Conservation (phyloP, 2,797 vertebrate species). For the Mus caroli region DNA sequence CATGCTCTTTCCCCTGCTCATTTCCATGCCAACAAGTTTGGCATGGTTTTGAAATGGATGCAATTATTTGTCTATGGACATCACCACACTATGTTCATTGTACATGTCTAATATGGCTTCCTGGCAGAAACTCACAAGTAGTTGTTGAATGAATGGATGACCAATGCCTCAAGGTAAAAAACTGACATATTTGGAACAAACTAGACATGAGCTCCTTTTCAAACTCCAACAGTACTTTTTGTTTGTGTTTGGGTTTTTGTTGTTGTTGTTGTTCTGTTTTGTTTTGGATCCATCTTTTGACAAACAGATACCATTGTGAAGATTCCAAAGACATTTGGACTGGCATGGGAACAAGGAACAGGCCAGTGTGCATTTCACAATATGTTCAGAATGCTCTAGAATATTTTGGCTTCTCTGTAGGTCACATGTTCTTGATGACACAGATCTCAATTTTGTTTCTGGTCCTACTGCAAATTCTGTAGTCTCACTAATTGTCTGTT, state of each 20-base stretch:
- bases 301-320: background rate
- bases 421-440: background rate
- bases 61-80: background rate
- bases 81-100: background rate
- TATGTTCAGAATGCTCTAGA: background rate
- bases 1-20: background rate
- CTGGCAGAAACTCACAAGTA: background rate
- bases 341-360: background rate
- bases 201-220: background rate
- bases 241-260: background rate
- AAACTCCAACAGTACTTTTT: background rate
- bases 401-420: background rate
- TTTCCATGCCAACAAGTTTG: background rate
- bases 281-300: background rate
- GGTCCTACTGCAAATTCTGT: background rate
- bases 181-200: background rate
- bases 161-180: conserved; percentile 4
- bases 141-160: background rate
- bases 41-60: background rate
- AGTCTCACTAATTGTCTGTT: background rate
- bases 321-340: background rate
- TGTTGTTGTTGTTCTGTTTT: background rate
- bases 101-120: background rate
- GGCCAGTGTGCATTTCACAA: background rate
- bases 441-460: background rate